Conservation (phyloP, 2,888 invertebrate genomes). For the Barypeithes pellucidus region DNA sequence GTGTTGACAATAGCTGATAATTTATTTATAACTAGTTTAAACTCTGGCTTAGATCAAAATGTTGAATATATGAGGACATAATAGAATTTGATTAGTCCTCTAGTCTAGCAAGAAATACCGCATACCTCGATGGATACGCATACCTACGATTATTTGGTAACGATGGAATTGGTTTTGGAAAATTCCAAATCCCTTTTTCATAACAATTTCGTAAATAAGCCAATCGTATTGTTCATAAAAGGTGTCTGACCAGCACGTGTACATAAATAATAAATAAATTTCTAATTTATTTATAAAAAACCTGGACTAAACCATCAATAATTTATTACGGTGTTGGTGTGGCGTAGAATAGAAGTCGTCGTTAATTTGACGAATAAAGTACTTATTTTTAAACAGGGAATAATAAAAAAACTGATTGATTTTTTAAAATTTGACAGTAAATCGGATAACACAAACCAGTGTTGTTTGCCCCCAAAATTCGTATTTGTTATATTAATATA, state of each 20-base stretch:
- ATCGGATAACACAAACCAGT: too few species aligned
- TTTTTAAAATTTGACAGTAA: too few species aligned
- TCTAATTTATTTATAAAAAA: too few species aligned
- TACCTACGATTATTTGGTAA: background rate
- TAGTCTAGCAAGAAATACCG: conserved; percentile 1
- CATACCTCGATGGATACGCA: background rate
- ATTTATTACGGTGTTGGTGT: too few species aligned
- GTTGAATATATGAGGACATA: background rate
- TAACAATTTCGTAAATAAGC: background rate
- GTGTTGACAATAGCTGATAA: background rate
- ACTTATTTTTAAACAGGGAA: too few species aligned
- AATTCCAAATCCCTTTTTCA: conserved; percentile 5
- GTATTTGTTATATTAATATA: too few species aligned
- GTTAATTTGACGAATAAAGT: too few species aligned
- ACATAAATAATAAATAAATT: background rate
- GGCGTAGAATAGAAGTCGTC: too few species aligned
- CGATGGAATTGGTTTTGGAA: background rate
- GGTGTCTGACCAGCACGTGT: background rate
- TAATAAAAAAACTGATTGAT: too few species aligned
- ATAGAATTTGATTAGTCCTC: background rate
- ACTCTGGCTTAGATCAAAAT: background rate
- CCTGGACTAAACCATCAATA: too few species aligned
- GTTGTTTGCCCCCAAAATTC: too few species aligned
- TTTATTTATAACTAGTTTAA: background rate
- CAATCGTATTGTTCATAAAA: background rate